Evolutionary conservation across 2,888 invertebrate species (phyloP), one percentile per base, ranked within the genome.

Genomic region (Bugulina stolonifera): DNA sequence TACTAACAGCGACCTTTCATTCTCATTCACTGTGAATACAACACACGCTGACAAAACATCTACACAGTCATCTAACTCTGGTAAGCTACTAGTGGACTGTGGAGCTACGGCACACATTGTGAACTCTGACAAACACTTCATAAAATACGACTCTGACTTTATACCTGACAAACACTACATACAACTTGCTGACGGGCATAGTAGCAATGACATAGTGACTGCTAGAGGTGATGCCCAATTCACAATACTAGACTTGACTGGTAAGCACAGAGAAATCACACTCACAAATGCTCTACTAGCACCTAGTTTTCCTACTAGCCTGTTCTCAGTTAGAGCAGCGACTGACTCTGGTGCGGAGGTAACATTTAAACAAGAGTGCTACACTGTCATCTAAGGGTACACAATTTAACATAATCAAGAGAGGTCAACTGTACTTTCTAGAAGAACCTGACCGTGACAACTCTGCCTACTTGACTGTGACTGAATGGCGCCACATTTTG

Each of bases 261-360:
- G 25, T 57, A 5, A 57, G 5, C 14, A 22, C 5, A 57, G n/a
- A n/a, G 25, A 57, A 5, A 57, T 57, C 10, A n/a, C 57, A 18
- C 57, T 57, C n/a, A 57, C 18, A n/a, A 57, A 57, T 57, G 10
- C 57, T n/a, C 57, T 57, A 57, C 25, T 57, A 25, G 57, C 57
- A 25, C 57, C 57, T 23, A 57, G 25, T n/a, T 57, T 57, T n/a
- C 57, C 57, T 57, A 57, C 25, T 5, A 57, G 23, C 25, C 14
- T 57, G 18, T 57, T 57, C 57, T 57, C 57, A 5, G 57, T 57
- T 3, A 14, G 57, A n/a, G 57, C 57, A 57, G 57, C 57, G 5
- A n/a, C 23, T 5, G 57, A 57, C 25, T 14, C 57, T 5, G 57
- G 57, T 23, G 57, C 57, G 5, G 3, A 57, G 25, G 57, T 57